A percentile compares a stretch with the other conserved stretches of the same genome.
phyloP scores from a whole-genome alignment of 2,888 invertebrate genomes.

The Bombylius major region DNA sequence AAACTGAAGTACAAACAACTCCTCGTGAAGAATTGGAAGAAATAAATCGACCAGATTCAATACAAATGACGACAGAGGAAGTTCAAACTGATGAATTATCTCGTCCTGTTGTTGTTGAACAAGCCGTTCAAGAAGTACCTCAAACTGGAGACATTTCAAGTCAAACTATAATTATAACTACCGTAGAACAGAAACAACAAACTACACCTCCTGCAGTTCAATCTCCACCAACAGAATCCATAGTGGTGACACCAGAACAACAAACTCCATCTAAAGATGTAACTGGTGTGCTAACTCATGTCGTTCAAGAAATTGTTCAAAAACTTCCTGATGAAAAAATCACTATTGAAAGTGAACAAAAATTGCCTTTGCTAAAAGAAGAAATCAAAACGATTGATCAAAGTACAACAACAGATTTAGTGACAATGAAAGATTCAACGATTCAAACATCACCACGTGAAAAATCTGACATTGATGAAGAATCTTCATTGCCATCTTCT shows the following conservation, averaged over 20 bases:
- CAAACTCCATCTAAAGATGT: slow-evolving; percentile 24
- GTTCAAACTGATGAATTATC: slow-evolving; percentile 36
- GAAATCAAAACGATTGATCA: slow-evolving; percentile 18
- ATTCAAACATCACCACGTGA: slow-evolving; percentile 28
- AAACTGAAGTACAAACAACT: slow-evolving; percentile 32
- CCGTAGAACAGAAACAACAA: slow-evolving; percentile 30
- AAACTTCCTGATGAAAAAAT: slow-evolving; percentile 21
- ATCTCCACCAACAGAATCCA: slow-evolving; percentile 10
- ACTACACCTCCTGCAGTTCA: slow-evolving; percentile 26
- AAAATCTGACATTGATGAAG: slow-evolving; percentile 15
- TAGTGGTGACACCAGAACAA: slow-evolving; percentile 1
- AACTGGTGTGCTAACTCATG: slow-evolving; percentile 32
- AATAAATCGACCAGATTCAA: slow-evolving; percentile 14
- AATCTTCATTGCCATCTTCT: slow-evolving; percentile 18
- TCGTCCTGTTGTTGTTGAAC: slow-evolving; percentile 19
- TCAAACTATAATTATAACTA: slow-evolving; percentile 25
- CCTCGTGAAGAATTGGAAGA: slow-evolving; percentile 12
- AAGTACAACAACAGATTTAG: slow-evolving; percentile 20
- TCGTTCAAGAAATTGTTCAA: slow-evolving; percentile 23
- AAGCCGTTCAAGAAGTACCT: slow-evolving; percentile 16
- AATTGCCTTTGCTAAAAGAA: slow-evolving; percentile 6
- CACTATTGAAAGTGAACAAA: slow-evolving; percentile 11
- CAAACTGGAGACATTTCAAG: slow-evolving; percentile 27
- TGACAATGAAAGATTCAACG: slow-evolving; percentile 21
- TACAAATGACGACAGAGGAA: slow-evolving; percentile 37